Evolutionary conservation across 2,888 invertebrate species (phyloP).

Genomic region (Phania funesta): DNA sequence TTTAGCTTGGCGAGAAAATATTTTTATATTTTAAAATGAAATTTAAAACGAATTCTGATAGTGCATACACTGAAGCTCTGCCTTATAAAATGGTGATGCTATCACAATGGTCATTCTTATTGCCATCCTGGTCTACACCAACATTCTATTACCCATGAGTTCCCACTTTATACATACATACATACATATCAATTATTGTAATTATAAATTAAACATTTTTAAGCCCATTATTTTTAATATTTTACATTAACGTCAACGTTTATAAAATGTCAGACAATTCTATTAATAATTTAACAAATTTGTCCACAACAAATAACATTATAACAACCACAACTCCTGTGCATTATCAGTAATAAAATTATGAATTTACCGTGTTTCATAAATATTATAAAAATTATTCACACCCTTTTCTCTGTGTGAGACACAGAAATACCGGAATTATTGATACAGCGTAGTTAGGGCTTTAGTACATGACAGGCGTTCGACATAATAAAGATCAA

Average conservation of each 20-base stretch:
- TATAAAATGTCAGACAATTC: conserved; percentile 46
- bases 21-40: too few relatives aligned
- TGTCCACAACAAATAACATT: conserved; percentile 40
- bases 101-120: too few relatives aligned
- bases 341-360: not conserved
- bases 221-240: not conserved
- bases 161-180: too few relatives aligned
- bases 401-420: not conserved
- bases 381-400: not conserved
- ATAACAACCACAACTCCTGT: not conserved
- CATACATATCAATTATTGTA: too few relatives aligned
- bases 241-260: not conserved
- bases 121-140: too few relatives aligned
- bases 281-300: conserved; percentile 60
- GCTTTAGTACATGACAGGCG: not conserved
- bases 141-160: too few relatives aligned
- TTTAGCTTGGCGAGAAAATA: too few relatives aligned
- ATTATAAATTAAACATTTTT: not conserved
- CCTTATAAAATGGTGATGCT: too few relatives aligned
- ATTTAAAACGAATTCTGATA: too few relatives aligned
- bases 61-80: too few relatives aligned
- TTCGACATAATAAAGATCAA: conserved; percentile 1
- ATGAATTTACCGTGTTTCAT: not conserved
- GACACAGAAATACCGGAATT: conserved; percentile 1
- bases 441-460: not conserved